Conservation (phyloP, 2,797 vertebrate genomes). For the Podargus strigoides region DNA sequence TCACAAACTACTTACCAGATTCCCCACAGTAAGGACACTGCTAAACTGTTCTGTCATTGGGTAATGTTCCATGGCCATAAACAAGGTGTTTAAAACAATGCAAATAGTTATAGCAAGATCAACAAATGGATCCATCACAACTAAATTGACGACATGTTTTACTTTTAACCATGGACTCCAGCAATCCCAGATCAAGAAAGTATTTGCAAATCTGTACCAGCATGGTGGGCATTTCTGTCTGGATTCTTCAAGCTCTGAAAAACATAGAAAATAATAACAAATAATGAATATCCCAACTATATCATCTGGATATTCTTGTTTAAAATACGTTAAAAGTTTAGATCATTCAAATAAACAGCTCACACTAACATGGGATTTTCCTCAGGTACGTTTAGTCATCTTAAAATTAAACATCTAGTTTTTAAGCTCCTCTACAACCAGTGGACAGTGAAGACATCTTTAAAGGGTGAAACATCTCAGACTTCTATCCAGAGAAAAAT, state of each 20-base stretch:
- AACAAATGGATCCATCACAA: slow-evolving; percentile 95
- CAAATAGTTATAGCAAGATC: slow-evolving; percentile 94
- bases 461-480: background rate
- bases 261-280: background rate
- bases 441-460: background rate
- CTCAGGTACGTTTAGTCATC: background rate
- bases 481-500: background rate
- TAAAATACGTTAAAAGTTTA: background rate
- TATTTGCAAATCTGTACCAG: slow-evolving; percentile 89
- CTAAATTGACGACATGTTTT: slow-evolving; percentile 81
- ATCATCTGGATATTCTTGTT: background rate
- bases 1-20: slow-evolving; percentile 80
- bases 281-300: background rate
- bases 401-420: background rate
- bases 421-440: background rate
- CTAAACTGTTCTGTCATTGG: slow-evolving; percentile 77
- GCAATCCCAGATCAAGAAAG: slow-evolving; percentile 94
- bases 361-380: background rate
- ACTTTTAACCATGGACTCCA: slow-evolving; percentile 88
- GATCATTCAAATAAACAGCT: background rate
- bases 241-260: slow-evolving; percentile 90
- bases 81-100: slow-evolving; percentile 94
- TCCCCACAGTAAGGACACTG: slow-evolving; percentile 81
- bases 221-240: slow-evolving; percentile 90
- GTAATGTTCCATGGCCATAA: slow-evolving; percentile 97